These are phyloP conservation scores for Sweltsa coloradensis DNA, from an alignment of 1,140 invertebrate species.

Conservation along the genomic window DNA sequence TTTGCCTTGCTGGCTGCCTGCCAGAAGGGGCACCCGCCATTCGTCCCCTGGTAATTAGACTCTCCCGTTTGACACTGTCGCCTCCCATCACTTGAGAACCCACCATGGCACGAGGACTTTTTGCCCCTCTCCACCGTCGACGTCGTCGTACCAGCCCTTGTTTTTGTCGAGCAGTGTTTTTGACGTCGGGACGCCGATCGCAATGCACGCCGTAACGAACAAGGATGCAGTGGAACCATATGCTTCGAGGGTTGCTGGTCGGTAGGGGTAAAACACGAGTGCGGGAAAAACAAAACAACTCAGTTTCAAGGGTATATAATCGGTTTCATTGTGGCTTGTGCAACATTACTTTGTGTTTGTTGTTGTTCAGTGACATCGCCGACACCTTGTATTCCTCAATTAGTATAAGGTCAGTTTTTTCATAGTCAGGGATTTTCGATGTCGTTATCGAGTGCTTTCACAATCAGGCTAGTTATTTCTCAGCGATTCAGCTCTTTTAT, in stretches of 20 bases:
- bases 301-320: not conserved
- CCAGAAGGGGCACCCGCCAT: conserved; percentile 6
- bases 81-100: conserved; percentile 10
- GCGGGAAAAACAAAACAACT: not conserved
- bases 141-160: not conserved
- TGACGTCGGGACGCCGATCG: conserved; percentile 1
- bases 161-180: not conserved
- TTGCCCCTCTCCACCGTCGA: not conserved
- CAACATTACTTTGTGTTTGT: too few species aligned
- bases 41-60: conserved; percentile 10
- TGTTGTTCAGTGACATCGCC: too few species aligned
- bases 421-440: too few species aligned
- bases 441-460: too few species aligned
- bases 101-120: not conserved
- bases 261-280: not conserved
- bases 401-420: too few species aligned
- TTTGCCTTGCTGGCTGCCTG: conserved; percentile 2
- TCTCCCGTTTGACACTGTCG: conserved; percentile 10
- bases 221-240: conserved; percentile 5
- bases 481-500: too few species aligned
- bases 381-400: too few species aligned
- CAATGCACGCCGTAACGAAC: not conserved
- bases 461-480: too few species aligned
- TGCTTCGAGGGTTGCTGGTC: conserved; percentile 2
- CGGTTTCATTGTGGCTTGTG: too few species aligned